phyloP scores from a whole-genome alignment of 2,888 invertebrate species.

The Pyralis farinalis region DNA sequence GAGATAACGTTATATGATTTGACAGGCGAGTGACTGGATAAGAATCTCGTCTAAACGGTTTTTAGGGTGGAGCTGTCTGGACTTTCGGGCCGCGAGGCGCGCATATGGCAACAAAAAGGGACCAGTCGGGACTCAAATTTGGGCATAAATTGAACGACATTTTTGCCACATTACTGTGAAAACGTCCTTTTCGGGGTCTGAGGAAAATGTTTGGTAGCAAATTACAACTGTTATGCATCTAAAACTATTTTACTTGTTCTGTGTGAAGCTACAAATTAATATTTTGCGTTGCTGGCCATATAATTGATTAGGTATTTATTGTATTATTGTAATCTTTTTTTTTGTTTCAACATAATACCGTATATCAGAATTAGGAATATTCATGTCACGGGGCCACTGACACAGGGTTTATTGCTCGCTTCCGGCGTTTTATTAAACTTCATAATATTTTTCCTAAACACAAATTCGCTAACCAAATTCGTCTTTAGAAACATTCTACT shows the following conservation, averaged over 20 bases:
- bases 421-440: constrained; percentile 62
- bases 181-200: constrained; percentile 46
- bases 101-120: constrained; percentile 79
- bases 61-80: constrained; percentile 81
- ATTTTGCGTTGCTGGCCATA: too few species aligned
- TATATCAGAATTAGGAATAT: constrained; percentile 55
- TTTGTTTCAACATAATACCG: constrained; percentile 40
- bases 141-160: constrained; percentile 78
- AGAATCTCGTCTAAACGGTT: constrained; percentile 69
- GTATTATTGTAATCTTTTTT: too few species aligned
- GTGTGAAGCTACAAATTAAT: too few species aligned
- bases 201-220: constrained; percentile 27
- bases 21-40: constrained; percentile 65
- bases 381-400: constrained; percentile 67
- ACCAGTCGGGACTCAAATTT: constrained; percentile 69
- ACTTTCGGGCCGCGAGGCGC: constrained; percentile 61
- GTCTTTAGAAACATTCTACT: constrained; percentile 21
- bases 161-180: constrained; percentile 66
- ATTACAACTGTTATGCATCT: constrained; percentile 14
- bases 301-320: too few species aligned
- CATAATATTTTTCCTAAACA: constrained; percentile 47
- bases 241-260: too few species aligned
- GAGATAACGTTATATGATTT: constrained; percentile 61
- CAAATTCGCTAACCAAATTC: constrained; percentile 33
- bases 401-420: constrained; percentile 65